Conservation (phyloP, 2,888 invertebrate genomes). For the Morinoia aosen region DNA sequence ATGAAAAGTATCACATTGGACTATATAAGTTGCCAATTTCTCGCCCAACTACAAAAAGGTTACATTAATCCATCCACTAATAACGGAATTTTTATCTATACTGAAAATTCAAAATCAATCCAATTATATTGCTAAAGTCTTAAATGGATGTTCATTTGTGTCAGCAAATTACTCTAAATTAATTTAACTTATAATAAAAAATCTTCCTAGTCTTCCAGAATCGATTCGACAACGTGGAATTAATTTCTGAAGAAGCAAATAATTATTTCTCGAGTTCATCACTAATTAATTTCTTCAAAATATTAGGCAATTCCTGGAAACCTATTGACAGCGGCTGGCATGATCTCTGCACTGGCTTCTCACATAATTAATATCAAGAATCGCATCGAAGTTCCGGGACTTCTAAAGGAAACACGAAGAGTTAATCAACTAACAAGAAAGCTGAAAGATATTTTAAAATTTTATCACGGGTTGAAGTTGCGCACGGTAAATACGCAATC, state of each 20-base stretch:
- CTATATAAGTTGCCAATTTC: too few relatives aligned
- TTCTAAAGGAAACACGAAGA: background rate
- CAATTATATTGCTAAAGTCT: background rate
- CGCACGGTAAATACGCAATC: background rate
- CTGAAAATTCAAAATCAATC: too few relatives aligned
- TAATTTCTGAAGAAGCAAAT: background rate
- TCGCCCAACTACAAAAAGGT: too few relatives aligned
- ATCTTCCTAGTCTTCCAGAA: background rate
- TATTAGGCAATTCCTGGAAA: background rate
- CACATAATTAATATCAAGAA: background rate
- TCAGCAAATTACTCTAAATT: background rate
- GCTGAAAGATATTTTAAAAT: background rate
- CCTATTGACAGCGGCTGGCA: background rate
- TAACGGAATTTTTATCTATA: too few relatives aligned
- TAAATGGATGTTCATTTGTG: background rate
- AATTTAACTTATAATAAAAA: background rate
- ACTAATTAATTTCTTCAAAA: background rate
- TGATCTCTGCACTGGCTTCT: background rate
- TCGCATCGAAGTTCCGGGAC: background rate
- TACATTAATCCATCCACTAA: too few relatives aligned
- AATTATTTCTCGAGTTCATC: background rate
- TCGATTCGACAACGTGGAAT: background rate
- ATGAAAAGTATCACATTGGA: too few relatives aligned
- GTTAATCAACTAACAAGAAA: background rate
- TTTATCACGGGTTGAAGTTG: background rate